Evolutionary conservation across 2,888 invertebrate species (phyloP).

Genomic region (Drosophila phalerata): DNA sequence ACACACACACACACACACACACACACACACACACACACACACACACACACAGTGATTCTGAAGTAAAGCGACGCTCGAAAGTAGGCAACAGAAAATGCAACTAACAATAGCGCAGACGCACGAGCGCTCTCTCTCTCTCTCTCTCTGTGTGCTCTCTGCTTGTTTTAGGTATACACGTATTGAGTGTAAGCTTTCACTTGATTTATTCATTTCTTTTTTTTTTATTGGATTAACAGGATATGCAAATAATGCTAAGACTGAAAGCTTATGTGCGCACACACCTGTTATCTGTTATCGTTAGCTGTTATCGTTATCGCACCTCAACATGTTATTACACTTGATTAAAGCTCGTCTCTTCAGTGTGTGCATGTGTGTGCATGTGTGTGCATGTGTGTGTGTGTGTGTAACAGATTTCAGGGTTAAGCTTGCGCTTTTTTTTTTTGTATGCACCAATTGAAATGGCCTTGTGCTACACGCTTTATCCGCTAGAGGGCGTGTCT

Average conservation of each 20-base stretch:
- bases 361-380: not conserved
- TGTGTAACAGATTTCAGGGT: slow-evolving; percentile 48
- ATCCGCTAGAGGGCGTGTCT: slow-evolving; percentile 46
- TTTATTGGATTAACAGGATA: slow-evolving; percentile 16
- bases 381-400: not conserved
- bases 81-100: slow-evolving; percentile 73
- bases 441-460: slow-evolving; percentile 23
- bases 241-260: slow-evolving; percentile 52
- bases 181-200: slow-evolving; percentile 53
- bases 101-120: slow-evolving; percentile 71
- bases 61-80: slow-evolving; percentile 58
- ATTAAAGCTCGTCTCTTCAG: slow-evolving; percentile 43
- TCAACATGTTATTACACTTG: slow-evolving; percentile 47
- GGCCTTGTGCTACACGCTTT: slow-evolving; percentile 30
- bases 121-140: slow-evolving; percentile 34
- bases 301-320: slow-evolving; percentile 69
- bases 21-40: slow-evolving; percentile 13
- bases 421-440: slow-evolving; percentile 29
- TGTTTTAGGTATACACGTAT: slow-evolving; percentile 9
- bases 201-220: not conserved
- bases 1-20: slow-evolving; percentile 16
- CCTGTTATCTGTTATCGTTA: slow-evolving; percentile 79
- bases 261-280: slow-evolving; percentile 59
- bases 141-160: not conserved
- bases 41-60: slow-evolving; percentile 11